Percentiles rank a stretch among this genome's conserved stretches.
Evolutionary conservation across 1,140 invertebrate species (phyloP).

Genomic region (Lineus longissimus): DNA sequence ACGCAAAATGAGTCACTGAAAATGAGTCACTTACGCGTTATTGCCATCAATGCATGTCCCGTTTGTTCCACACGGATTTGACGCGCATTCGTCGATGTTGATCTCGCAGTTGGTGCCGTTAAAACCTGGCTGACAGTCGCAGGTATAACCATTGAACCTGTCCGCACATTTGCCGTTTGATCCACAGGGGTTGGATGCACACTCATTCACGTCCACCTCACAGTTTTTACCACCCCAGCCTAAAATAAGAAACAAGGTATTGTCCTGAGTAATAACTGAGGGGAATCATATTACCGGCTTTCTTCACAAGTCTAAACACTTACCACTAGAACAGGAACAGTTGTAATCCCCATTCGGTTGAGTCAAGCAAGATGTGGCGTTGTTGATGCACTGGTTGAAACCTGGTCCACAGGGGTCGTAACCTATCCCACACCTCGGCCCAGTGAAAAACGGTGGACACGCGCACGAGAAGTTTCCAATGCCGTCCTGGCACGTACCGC

Average conservation of each 20-base stretch:
- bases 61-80: conserved; percentile 25
- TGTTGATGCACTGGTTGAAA: background rate
- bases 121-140: conserved; percentile 11
- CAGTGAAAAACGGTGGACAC: conserved; percentile 30
- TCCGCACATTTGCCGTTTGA: background rate
- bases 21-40: conserved; percentile 7
- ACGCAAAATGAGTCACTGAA: no score
- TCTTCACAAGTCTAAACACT: background rate
- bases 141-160: background rate
- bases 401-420: background rate
- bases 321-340: conserved; percentile 9
- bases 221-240: conserved; percentile 17
- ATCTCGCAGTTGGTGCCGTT: conserved; percentile 15
- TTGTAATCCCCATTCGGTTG: background rate
- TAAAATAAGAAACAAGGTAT: background rate
- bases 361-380: background rate
- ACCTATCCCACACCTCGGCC: conserved; percentile 19
- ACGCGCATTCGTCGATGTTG: conserved; percentile 18
- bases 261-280: no score
- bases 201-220: conserved; percentile 17
- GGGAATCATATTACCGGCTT: no score
- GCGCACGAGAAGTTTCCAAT: conserved; percentile 30
- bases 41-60: conserved; percentile 11
- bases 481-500: conserved; percentile 29
- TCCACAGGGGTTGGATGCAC: background rate